Base-by-base conservation (phyloP, 1,140 invertebrate genomes). In the Pararge aegeria region DNA sequence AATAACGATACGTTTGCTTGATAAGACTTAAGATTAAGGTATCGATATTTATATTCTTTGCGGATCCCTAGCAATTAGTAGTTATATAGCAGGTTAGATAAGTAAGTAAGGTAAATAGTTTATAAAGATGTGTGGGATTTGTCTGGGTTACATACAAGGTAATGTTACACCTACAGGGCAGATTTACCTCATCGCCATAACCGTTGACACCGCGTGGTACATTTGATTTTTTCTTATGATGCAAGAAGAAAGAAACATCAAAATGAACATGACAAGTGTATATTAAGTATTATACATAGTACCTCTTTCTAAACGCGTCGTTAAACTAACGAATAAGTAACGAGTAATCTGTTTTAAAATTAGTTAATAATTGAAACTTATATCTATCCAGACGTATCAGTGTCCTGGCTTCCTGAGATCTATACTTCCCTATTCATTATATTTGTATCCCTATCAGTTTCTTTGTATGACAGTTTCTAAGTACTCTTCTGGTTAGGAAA, bases 171-270 rank as follows among this genome's bases (percentile, higher is more conserved):
- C 78, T 84, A 87, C 73, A 66, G 83, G 84, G 79, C 75, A 78
- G 66, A 70, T 70, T 95, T 96, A 97, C 95, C 95, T 97, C 94
- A 96, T 95, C 70, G 95, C 94, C 89, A 97, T 95, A 87, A 97
- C 95, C 82, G 95, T 95, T 64, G 95, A 96, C 79, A 97, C 96
- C 80, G 96, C 95, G 92, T 96, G 95, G 93, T 96, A 97, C 95
- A 97, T 97, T 94, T 95, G 94, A 92, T 95, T 93, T 92, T 94
- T 94, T 93, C 93, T 94, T 87, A 85, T 72, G 84, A 80, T 91
- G 90, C 90, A 90, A 90, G 84, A 90, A 90, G 83, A 91, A 74
- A 90, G 89, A 88, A 91, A 90, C 90, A 92, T 88, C 88, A 91
- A 91, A 75, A 90, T 91, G 90, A 91, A 91, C 91, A 92, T 90